Evolutionary conservation across 2,797 vertebrate genomes (phyloP), one percentile per base, ranked within the genome.

Genomic region (Philypnodon macrostomus): DNA sequence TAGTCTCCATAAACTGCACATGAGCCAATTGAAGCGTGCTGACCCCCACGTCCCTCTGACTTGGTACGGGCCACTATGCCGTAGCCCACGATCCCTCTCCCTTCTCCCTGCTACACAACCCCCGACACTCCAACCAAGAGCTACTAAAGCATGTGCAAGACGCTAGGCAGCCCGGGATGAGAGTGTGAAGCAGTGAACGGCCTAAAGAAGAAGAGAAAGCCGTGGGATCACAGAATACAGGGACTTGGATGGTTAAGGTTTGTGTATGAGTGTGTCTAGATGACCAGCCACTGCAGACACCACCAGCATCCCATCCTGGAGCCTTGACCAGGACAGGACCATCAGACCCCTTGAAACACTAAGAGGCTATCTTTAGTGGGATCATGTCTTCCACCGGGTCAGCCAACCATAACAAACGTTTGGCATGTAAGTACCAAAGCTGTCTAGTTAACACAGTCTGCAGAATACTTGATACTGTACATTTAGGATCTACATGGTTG

Each of bases 51-150:
- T 31, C 53, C 51, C 71, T 58, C 69, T 58, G 56, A 83, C 42
- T 85, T 89, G 86, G 88, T 88, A 88, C 82, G 78, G 77, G 68
- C 88, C 86, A 85, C 65, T 61, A 44, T 70, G 73, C 76, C 24
- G 31, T 76, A 80, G 75, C 75, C 74, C 77, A 68, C 70, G 68
- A 67, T 69, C 52, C 66, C 49, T 40, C 69, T 45, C 30, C 63
- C 31, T 59, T 21, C 5, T 63, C 58, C 65, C 70, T 71, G 70
- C 81, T 71, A 51, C 65, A 75, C 58, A 70, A 54, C 53, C 74
- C 66, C 52, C 58, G 72, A 73, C 60, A 77, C 77, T 69, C 66
- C 55, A 30, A 24, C 67, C 45, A 46, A 61, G 44, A 66, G 31
- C 32, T 29, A 66, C 57, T 46, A 12, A 47, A 14, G 46, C 57